phyloP scores from a whole-genome alignment of 37 sponge, comb jelly and placozoan species.

The Diacarnus erythraeanus region DNA sequence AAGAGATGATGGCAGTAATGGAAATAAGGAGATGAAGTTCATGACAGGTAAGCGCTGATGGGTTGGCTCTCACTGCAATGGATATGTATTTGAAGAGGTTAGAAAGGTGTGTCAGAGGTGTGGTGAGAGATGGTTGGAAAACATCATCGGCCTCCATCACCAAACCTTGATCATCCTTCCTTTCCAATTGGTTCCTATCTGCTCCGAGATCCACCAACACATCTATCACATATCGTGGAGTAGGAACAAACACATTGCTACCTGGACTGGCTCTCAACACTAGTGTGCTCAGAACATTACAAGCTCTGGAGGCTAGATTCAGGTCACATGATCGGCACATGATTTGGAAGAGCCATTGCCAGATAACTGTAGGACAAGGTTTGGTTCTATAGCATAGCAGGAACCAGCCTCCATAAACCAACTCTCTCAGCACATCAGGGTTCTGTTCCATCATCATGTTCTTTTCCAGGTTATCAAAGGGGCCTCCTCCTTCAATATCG shows the following conservation, averaged over 20 bases:
- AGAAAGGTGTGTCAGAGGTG: not conserved
- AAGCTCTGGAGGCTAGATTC: slow-evolving; percentile 4
- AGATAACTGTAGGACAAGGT: slow-evolving; percentile 15
- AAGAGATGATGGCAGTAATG: not conserved
- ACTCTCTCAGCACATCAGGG: not conserved
- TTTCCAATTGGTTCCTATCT: not conserved
- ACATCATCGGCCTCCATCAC: not conserved
- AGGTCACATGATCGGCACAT: slow-evolving; percentile 35
- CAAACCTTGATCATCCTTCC: not conserved
- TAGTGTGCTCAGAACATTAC: not conserved
- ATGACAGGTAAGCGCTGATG: not conserved
- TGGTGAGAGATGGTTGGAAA: not conserved
- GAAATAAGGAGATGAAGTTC: slow-evolving; percentile 8
- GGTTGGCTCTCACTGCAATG: not conserved
- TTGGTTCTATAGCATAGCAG: slow-evolving; percentile 1
- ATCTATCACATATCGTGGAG: not conserved
- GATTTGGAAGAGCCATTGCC: slow-evolving; percentile 44
- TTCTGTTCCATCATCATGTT: not conserved
- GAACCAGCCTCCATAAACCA: not conserved
- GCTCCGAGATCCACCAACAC: slow-evolving; percentile 20
- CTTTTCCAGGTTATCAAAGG: not conserved
- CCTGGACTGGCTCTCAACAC: not conserved
- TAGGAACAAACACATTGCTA: not conserved
- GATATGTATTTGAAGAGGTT: slow-evolving; percentile 7
- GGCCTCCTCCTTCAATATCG: not conserved